Evolutionary conservation across 1,140 invertebrate genomes (phyloP).

Genomic region (Cephus cinctus): DNA sequence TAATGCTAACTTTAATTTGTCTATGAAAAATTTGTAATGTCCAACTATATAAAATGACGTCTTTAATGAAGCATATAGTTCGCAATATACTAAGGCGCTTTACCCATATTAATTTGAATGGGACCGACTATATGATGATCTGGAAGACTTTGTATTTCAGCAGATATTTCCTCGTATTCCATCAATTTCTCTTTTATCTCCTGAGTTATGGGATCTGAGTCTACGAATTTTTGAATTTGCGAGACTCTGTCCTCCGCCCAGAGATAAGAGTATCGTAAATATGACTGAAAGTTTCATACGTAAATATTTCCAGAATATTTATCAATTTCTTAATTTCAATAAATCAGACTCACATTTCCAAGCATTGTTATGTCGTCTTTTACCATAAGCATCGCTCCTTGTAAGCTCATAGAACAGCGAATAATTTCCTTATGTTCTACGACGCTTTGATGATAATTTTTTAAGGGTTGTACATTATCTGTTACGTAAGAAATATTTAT

Average conservation of each 20-base stretch:
- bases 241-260: slow-evolving; percentile 72
- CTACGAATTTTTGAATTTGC: slow-evolving; percentile 68
- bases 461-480: slow-evolving; percentile 19
- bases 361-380: slow-evolving; percentile 60
- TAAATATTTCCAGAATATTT: background rate
- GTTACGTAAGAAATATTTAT: slow-evolving; percentile 8
- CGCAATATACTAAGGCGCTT: slow-evolving; percentile 8
- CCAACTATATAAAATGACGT: background rate
- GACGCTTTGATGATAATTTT: slow-evolving; percentile 71
- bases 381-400: slow-evolving; percentile 65
- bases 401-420: slow-evolving; percentile 68
- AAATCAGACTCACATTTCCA: slow-evolving; percentile 31
- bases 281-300: slow-evolving; percentile 40
- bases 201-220: slow-evolving; percentile 67
- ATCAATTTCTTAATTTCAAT: background rate
- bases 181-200: slow-evolving; percentile 74
- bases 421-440: slow-evolving; percentile 80
- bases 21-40: slow-evolving; percentile 46
- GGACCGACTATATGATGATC: slow-evolving; percentile 65
- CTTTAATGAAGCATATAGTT: slow-evolving; percentile 2
- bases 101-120: slow-evolving; percentile 68
- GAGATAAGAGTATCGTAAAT: slow-evolving; percentile 62
- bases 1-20: slow-evolving; percentile 69
- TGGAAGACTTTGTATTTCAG: slow-evolving; percentile 65
- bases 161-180: slow-evolving; percentile 67